Base-by-base conservation (phyloP, 2,888 invertebrate species). In the Crossocerus cetratus region DNA sequence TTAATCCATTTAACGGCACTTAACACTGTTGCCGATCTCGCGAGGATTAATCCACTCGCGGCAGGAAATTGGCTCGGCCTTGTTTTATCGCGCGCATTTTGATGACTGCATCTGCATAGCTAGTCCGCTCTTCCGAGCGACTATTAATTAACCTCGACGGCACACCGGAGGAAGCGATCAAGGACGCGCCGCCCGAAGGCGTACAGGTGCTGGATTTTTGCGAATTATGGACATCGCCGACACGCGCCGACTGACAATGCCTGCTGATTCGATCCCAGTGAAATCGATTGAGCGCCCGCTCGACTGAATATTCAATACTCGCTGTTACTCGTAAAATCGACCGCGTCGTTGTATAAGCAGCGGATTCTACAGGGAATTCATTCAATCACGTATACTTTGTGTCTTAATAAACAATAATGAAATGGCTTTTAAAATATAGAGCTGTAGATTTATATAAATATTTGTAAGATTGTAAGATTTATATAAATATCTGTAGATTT, bases 1-100 rank as follows among this genome's bases (percentile, higher is more conserved):
- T 32, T 32, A 32, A 32, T 32, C n/a, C n/a, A n/a, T n/a, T n/a
- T n/a, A n/a, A n/a, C n/a, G n/a, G n/a, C n/a, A n/a, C n/a, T n/a
- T n/a, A n/a, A n/a, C 32, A 8, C 8, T 8, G 32, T 8, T 5
- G 32, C 8, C 54, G 44, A 32, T 11, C 54, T 53, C 49, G 57
- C 59, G 49, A 58, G 44, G 71, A 76, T 74, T 74, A 74, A 75
- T 74, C 73, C 62, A 56, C 73, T 59, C 42, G 70, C 65, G n/a
- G 74, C 80, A 80, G 82, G 82, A 82, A 82, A 79, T 79, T 75
- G 78, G 71, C 77, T 78, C 77, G 80, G 81, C 82, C 82, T 82
- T 77, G 82, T 79, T 77, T 80, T 80, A 82, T 78, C 80, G 32
- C 32, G 73, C 72, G 82, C 80, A 82, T 82, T 82, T 77, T 76